Evolutionary conservation across 37 sponge, comb jelly and placozoan genomes (phyloP).

Genomic region (Petrosia ficiformis): DNA sequence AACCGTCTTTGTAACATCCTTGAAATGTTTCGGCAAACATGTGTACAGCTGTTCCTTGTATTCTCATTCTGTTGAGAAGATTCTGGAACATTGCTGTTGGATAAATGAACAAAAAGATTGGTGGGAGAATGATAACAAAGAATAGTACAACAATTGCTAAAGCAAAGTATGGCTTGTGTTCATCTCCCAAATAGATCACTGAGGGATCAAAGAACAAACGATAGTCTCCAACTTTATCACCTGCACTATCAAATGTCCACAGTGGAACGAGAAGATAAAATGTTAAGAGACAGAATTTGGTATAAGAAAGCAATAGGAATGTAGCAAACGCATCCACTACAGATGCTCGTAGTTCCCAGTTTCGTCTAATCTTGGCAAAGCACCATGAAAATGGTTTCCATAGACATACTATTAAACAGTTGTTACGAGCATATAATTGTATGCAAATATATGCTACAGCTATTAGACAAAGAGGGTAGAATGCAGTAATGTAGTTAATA

Average conservation of each 20-base stretch:
- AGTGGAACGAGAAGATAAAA: constrained; percentile 11
- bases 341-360: constrained; percentile 17
- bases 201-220: not conserved
- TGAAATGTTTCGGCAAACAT: not conserved
- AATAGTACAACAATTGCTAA: not conserved
- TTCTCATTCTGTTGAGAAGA: not conserved
- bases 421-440: not conserved
- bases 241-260: not conserved
- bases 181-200: not conserved
- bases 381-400: not conserved
- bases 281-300: constrained; percentile 6
- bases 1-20: not conserved
- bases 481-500: constrained; percentile 9
- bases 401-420: not conserved
- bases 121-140: not conserved
- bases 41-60: not conserved
- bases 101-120: not conserved
- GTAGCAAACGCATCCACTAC: constrained; percentile 24
- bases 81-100: not conserved
- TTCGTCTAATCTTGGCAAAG: constrained; percentile 6
- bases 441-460: not conserved
- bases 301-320: constrained; percentile 22
- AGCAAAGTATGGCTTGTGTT: not conserved
- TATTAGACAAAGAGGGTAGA: constrained; percentile 15
- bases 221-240: not conserved